These are phyloP conservation scores for Choristoneura rosaceana DNA, from an alignment of 2,888 invertebrate genomes.

Conservation along the genomic window DNA sequence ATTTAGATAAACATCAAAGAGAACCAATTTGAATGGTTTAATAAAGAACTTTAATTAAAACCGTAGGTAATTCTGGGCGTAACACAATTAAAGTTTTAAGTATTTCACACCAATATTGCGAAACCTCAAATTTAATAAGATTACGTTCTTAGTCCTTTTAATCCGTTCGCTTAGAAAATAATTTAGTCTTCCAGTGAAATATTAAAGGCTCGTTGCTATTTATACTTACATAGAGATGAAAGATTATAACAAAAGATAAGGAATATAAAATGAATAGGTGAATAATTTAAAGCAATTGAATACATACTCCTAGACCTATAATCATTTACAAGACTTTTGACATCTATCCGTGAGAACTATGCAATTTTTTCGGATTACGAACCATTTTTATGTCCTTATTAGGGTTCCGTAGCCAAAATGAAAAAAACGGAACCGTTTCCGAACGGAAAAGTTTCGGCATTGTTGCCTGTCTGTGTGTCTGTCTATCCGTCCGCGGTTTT, in stretches of 20 bases:
- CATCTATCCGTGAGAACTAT: no score
- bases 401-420: no score
- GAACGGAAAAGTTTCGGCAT: no score
- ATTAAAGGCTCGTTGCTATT: neutral
- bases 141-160: conserved; percentile 26
- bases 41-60: conserved; percentile 26
- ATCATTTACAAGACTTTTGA: no score
- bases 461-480: no score
- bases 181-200: neutral
- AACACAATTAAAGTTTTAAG: conserved; percentile 20
- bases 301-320: no score
- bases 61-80: neutral
- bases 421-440: no score
- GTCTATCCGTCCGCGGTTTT: no score
- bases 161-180: conserved; percentile 5
- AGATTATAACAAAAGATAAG: neutral
- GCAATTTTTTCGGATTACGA: no score
- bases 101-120: conserved; percentile 21
- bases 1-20: conserved; percentile 5
- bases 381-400: no score
- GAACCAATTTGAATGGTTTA: neutral
- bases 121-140: conserved; percentile 30
- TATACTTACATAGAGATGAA: neutral
- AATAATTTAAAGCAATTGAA: no score
- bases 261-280: no score